Conservation (phyloP, 1,140 invertebrate species). For the Drosophila sp. region DNA sequence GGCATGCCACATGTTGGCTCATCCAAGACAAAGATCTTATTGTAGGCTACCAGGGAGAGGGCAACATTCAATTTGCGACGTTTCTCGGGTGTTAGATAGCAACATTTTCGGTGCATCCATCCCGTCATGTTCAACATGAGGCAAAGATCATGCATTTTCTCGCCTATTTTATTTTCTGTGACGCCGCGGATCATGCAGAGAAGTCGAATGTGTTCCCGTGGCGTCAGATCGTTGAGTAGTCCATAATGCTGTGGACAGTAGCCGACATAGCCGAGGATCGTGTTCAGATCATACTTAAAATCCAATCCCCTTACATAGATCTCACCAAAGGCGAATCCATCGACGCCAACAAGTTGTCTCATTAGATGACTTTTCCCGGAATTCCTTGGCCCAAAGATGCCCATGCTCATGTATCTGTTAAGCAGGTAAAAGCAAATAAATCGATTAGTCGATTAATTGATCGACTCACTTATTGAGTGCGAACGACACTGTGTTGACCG, state of each 20-base stretch:
- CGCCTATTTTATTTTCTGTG: conserved; percentile 50
- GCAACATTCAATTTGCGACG: conserved; percentile 69
- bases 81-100: conserved; percentile 54
- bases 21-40: conserved; percentile 69
- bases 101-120: conserved; percentile 70
- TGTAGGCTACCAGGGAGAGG: conserved; percentile 62
- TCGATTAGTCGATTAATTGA: not conserved
- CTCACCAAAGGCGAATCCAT: conserved; percentile 77
- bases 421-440: not conserved
- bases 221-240: conserved; percentile 50
- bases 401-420: conserved; percentile 71
- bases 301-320: conserved; percentile 70
- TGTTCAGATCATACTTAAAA: conserved; percentile 67
- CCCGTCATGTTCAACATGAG: conserved; percentile 66
- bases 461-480: conserved; percentile 66
- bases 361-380: conserved; percentile 70
- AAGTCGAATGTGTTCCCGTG: conserved; percentile 66
- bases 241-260: conserved; percentile 70
- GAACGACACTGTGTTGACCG: conserved; percentile 72
- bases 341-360: conserved; percentile 63
- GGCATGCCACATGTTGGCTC: conserved; percentile 72
- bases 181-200: conserved; percentile 76
- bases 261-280: conserved; percentile 61
- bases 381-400: conserved; percentile 63
- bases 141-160: conserved; percentile 70